Evolutionary conservation across 2,888 invertebrate species (phyloP).

Genomic region (Agonopterix heracliana): DNA sequence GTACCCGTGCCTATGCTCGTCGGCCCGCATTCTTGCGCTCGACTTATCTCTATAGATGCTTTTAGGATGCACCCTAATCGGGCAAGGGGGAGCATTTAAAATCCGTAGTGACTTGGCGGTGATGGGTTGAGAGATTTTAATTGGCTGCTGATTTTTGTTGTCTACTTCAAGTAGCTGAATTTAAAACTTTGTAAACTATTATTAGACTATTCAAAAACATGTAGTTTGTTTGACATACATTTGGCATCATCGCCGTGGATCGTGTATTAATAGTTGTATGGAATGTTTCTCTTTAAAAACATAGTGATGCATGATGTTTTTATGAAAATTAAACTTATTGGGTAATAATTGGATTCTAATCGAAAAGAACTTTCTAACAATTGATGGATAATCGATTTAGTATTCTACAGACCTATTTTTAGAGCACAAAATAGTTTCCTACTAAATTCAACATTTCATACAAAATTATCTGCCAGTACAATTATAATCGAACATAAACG

Average conservation of each 20-base stretch:
- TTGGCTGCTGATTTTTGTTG: conserved; percentile 59
- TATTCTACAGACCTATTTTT: no score
- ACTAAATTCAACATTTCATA: no score
- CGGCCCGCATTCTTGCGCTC: conserved; percentile 66
- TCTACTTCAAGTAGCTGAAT: conserved; percentile 17
- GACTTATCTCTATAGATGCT: conserved; percentile 68
- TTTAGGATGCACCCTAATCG: conserved; percentile 73
- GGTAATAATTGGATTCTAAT: no score
- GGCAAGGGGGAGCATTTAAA: conserved; percentile 59
- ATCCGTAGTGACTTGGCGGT: conserved; percentile 54
- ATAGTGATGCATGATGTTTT: no score
- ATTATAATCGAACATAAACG: no score
- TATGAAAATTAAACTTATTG: no score
- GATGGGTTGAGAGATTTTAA: conserved; percentile 63
- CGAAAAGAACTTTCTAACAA: no score
- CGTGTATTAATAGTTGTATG: not conserved
- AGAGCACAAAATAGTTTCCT: no score
- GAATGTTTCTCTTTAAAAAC: not conserved
- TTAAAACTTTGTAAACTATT: not conserved
- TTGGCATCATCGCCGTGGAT: not conserved
- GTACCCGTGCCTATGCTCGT: conserved; percentile 58
- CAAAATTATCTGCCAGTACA: no score
- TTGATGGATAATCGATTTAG: no score
- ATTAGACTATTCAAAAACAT: not conserved
- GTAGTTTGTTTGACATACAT: conserved; percentile 2